Conservation (phyloP, 2,888 invertebrate genomes). For the Gari tellinella region DNA sequence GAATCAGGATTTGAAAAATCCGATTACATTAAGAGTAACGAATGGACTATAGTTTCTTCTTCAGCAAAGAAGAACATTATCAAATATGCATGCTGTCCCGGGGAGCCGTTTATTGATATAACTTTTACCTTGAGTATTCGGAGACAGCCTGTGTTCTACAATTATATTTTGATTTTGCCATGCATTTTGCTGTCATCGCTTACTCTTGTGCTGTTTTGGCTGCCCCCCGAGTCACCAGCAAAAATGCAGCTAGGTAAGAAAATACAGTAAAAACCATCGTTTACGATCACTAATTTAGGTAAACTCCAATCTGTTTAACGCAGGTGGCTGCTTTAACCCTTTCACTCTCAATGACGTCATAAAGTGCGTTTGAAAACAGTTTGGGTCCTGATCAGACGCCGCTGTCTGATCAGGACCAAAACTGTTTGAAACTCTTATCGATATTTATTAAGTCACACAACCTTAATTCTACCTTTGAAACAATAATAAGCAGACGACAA, state of each 20-base stretch:
- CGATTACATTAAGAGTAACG: conserved; percentile 83
- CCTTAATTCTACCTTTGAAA: no score
- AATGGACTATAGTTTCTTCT: conserved; percentile 82
- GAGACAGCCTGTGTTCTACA: conserved; percentile 82
- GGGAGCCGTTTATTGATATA: conserved; percentile 82
- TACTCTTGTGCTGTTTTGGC: conserved; percentile 84
- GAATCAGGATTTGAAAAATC: conserved; percentile 74
- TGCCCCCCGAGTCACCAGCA: conserved; percentile 85
- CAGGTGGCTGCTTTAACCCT: no score
- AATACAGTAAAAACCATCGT: no score
- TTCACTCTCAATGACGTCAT: no score
- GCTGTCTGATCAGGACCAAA: no score
- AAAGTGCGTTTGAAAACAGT: no score
- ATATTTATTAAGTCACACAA: no score
- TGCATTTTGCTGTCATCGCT: conserved; percentile 84
- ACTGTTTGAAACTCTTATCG: no score
- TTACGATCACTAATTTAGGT: no score
- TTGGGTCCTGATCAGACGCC: no score
- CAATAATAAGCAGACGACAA: no score
- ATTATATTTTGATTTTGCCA: conserved; percentile 84
- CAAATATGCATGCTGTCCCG: conserved; percentile 82
- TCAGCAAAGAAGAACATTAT: conserved; percentile 80
- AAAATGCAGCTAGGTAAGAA: conserved; percentile 84
- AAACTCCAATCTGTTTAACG: no score
- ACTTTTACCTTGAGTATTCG: conserved; percentile 81